phyloP scores from a whole-genome alignment of 1,140 invertebrate species.

The Anastrepha obliqua region DNA sequence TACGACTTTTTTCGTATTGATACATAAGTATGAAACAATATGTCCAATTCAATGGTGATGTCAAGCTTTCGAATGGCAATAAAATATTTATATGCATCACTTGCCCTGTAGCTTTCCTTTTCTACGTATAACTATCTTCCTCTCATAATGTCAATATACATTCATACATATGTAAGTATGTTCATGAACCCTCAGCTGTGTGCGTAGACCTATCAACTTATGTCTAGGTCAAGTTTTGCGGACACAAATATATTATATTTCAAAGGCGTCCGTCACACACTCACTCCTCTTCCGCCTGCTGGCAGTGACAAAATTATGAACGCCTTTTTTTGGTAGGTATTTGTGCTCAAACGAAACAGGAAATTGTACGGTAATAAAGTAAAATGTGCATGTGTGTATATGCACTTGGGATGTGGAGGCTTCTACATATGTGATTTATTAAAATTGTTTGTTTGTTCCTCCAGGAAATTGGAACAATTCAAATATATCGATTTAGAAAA shows the following conservation, averaged over 20 bases:
- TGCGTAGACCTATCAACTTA: constrained; percentile 8
- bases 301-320: not conserved
- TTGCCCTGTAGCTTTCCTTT: constrained; percentile 4
- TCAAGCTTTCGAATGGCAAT: constrained; percentile 34
- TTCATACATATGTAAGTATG: not conserved
- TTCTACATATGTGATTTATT: constrained; percentile 2
- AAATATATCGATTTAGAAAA: not conserved
- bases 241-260: not conserved
- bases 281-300: not conserved
- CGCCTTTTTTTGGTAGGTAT: not conserved
- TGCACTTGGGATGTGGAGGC: not conserved
- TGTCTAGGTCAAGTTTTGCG: not conserved
- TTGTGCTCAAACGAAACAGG: not conserved
- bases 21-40: too few relatives aligned
- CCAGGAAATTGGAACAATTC: not conserved
- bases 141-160: not conserved
- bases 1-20: not conserved
- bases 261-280: not conserved
- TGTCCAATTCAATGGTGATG: constrained; percentile 18
- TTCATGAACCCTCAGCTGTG: not conserved
- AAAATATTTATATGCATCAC: constrained; percentile 38
- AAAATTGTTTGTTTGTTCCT: constrained; percentile 31
- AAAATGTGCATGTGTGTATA: not conserved
- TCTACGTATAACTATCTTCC: not conserved
- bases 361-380: constrained; percentile 21